Evolutionary conservation across 2,113 vertebrate species (phyloP).

Genomic region (Phycodurus eques): DNA sequence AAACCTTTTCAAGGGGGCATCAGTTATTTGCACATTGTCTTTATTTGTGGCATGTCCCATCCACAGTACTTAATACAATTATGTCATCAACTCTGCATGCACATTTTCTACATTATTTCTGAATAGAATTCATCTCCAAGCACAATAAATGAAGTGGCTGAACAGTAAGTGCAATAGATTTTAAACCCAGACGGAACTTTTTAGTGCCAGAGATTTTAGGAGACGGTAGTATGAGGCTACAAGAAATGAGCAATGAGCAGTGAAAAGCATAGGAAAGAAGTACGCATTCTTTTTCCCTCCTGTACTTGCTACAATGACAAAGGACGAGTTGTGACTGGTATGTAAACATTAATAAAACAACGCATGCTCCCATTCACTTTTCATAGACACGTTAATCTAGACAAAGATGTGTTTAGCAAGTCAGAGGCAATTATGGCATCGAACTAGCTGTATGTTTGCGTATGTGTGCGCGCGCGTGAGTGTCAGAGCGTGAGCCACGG

Average conservation of each 20-base stretch:
- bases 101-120: too few relatives aligned
- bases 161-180: neutral
- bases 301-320: slow-evolving; percentile 7
- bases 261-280: slow-evolving; percentile 20
- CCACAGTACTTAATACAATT: neutral
- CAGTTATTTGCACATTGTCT: too few relatives aligned
- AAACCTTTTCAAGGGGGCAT: too few relatives aligned
- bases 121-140: neutral
- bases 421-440: slow-evolving; percentile 23
- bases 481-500: slow-evolving; percentile 10
- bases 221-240: neutral
- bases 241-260: slow-evolving; percentile 11
- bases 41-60: neutral
- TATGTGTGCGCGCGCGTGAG: neutral
- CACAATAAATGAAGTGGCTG: neutral
- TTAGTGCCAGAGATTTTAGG: neutral
- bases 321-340: slow-evolving; percentile 16
- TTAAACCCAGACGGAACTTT: neutral
- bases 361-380: slow-evolving; percentile 2
- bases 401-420: slow-evolving; percentile 33
- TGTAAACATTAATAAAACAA: slow-evolving; percentile 20
- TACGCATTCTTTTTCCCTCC: neutral
- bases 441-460: neutral
- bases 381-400: neutral
- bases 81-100: neutral